Evolutionary conservation across 1,140 invertebrate species (phyloP).

Genomic region (Steinernema feltiae): DNA sequence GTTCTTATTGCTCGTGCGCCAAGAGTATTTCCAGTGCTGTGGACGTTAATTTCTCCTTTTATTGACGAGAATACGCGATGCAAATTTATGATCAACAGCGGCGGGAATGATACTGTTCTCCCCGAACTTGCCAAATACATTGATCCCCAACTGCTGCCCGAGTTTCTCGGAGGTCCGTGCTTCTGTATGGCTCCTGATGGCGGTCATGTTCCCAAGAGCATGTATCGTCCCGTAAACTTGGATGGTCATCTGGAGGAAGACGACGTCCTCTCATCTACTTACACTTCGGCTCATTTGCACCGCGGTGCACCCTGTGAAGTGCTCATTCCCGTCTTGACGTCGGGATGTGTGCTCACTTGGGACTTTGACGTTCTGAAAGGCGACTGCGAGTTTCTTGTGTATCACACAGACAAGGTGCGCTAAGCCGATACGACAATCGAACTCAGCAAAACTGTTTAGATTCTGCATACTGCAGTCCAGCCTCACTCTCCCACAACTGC

Average conservation of each 20-base stretch:
- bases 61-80: slow-evolving; percentile 90
- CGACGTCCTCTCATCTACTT: slow-evolving; percentile 60
- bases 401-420: slow-evolving; percentile 65
- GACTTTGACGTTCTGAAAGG: slow-evolving; percentile 90
- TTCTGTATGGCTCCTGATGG: slow-evolving; percentile 69
- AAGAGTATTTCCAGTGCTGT: slow-evolving; percentile 88
- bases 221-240: slow-evolving; percentile 74
- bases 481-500: slow-evolving; percentile 47
- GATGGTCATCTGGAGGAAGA: slow-evolving; percentile 60
- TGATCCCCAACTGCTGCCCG: slow-evolving; percentile 75
- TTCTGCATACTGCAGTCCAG: slow-evolving; percentile 34
- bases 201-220: slow-evolving; percentile 77
- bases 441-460: slow-evolving; percentile 32
- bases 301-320: slow-evolving; percentile 54
- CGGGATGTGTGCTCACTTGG: slow-evolving; percentile 85
- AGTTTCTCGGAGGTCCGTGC: slow-evolving; percentile 68
- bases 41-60: slow-evolving; percentile 91
- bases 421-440: not conserved
- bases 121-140: slow-evolving; percentile 73
- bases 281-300: slow-evolving; percentile 41
- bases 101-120: slow-evolving; percentile 38
- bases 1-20: slow-evolving; percentile 81
- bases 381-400: slow-evolving; percentile 79
- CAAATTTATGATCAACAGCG: slow-evolving; percentile 68
- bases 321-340: slow-evolving; percentile 73